phyloP scores from a whole-genome alignment of 1,140 invertebrate genomes.

The Drosophila guanche region DNA sequence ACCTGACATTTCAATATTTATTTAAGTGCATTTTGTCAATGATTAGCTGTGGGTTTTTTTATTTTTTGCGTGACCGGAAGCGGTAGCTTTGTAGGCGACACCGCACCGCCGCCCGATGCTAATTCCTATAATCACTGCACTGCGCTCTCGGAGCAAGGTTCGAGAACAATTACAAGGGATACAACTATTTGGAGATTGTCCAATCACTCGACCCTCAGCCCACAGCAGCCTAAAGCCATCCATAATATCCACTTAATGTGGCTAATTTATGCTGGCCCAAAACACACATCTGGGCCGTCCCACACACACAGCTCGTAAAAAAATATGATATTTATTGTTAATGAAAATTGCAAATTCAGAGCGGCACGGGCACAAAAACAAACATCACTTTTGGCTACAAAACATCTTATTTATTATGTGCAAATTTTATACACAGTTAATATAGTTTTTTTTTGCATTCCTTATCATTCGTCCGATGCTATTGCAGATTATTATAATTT shows the following conservation, averaged over 20 bases:
- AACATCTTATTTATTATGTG: conserved; percentile 61
- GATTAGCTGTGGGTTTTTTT: conserved; percentile 37
- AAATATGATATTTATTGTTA: conserved; percentile 66
- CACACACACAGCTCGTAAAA: conserved; percentile 44
- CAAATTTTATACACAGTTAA: conserved; percentile 61
- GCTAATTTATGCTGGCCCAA: conserved; percentile 66
- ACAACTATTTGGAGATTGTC: conserved; percentile 30
- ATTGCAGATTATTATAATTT: conserved; percentile 64
- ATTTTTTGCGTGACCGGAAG: conserved; percentile 56
- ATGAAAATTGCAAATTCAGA: conserved; percentile 71
- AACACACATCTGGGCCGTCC: conserved; percentile 24
- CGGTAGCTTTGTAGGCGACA: conserved; percentile 63
- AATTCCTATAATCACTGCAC: conserved; percentile 34
- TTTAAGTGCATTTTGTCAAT: conserved; percentile 42
- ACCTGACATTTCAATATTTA: conserved; percentile 36
- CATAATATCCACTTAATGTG: conserved; percentile 54
- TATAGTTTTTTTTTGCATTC: conserved; percentile 17
- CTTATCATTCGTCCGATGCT: conserved; percentile 18
- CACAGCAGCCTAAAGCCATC: conserved; percentile 37
- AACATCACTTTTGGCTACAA: conserved; percentile 32
- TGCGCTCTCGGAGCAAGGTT: conserved; percentile 17
- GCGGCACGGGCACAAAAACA: conserved; percentile 10
- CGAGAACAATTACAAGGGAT: conserved; percentile 20
- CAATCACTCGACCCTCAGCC: conserved; percentile 42
- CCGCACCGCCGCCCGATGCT: conserved; percentile 34